phyloP scores from a whole-genome alignment of 2,888 invertebrate species.

The Alcis repandata region DNA sequence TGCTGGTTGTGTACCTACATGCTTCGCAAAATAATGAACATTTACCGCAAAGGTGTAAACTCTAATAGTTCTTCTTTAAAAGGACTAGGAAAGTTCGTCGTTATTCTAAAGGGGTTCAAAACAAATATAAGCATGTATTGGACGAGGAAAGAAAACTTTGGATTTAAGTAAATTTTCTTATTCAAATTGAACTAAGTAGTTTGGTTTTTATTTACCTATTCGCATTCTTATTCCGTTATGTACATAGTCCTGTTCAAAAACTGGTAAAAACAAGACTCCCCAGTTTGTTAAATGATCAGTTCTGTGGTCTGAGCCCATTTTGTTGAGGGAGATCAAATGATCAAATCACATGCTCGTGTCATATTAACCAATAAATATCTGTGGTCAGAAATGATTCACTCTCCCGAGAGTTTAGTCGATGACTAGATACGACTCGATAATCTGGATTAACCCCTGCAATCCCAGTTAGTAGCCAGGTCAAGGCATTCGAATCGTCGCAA shows the following conservation, averaged over 20 bases:
- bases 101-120: no score
- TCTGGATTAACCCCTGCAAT: constrained; percentile 23
- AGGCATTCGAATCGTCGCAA: constrained; percentile 50
- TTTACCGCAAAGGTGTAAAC: no score
- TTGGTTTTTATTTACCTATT: no score
- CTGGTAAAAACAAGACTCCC: no score
- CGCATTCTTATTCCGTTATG: no score
- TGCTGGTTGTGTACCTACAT: neutral
- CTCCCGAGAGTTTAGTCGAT: neutral
- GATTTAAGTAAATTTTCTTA: no score
- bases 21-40: neutral
- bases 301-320: neutral
- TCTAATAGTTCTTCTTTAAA: no score
- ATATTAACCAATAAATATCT: neutral
- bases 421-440: constrained; percentile 25
- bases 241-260: no score
- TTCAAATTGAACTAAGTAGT: no score
- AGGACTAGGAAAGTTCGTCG: no score
- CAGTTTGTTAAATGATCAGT: neutral
- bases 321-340: neutral
- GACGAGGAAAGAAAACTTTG: no score
- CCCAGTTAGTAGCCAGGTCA: constrained; percentile 48
- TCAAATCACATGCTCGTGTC: neutral
- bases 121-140: no score
- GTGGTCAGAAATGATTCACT: neutral